phyloP scores from a whole-genome alignment of 2,113 vertebrate genomes.

The Mormyrus lacerda region DNA sequence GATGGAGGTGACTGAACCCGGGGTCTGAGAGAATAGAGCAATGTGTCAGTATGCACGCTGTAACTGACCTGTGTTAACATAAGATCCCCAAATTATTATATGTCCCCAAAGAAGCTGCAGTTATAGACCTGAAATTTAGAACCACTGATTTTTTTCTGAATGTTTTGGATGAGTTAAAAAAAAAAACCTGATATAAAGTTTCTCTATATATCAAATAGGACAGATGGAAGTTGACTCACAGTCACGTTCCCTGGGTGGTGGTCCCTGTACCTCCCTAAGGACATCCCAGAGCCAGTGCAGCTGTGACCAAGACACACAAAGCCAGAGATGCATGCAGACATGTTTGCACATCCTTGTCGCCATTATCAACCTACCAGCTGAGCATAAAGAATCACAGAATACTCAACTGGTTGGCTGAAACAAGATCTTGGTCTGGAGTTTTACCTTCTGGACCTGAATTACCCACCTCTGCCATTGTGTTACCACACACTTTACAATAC shows the following conservation, averaged over 20 bases:
- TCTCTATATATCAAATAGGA: background rate
- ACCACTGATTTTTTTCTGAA: background rate
- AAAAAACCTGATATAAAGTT: background rate
- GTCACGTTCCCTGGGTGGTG: constrained; percentile 34
- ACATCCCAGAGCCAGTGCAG: constrained; percentile 40
- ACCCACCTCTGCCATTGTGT: background rate
- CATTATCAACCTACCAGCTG: background rate
- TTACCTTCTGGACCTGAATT: background rate
- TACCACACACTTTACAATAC: background rate
- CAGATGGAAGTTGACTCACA: constrained; percentile 34
- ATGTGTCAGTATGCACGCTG: background rate
- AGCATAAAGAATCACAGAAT: background rate
- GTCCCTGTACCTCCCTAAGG: constrained; percentile 44
- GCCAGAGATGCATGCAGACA: background rate
- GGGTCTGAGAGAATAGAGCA: constrained; percentile 41
- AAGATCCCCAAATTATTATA: background rate
- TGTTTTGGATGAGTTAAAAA: background rate
- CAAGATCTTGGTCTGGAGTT: background rate
- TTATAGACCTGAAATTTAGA: background rate
- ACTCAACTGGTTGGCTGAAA: background rate
- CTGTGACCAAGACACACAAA: constrained; percentile 26
- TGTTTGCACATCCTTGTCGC: background rate
- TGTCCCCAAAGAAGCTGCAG: background rate
- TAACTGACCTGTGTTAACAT: background rate
- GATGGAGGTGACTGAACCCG: constrained; percentile 47